phyloP scores from a whole-genome alignment of 2,113 vertebrate species.

The Proterorhinus semilunaris region DNA sequence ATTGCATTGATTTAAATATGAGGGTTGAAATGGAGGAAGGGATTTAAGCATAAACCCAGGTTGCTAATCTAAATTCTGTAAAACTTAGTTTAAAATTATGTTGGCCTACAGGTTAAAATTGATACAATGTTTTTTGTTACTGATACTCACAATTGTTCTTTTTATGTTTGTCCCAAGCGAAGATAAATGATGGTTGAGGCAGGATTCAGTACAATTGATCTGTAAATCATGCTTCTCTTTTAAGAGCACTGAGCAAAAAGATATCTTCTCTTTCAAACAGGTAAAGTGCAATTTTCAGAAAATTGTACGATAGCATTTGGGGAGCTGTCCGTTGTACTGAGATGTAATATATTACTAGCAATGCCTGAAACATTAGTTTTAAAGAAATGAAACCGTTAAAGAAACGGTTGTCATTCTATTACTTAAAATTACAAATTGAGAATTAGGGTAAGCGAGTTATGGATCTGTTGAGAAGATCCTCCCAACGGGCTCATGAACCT shows the following conservation, averaged over 20 bases:
- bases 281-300: not conserved
- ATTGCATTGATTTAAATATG: too few relatives aligned
- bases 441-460: too few relatives aligned
- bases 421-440: too few relatives aligned
- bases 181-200: not conserved
- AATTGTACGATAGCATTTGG: not conserved
- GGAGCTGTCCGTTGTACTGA: not conserved
- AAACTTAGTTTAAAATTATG: too few relatives aligned
- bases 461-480: too few relatives aligned
- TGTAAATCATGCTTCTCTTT: not conserved
- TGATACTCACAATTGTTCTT: not conserved
- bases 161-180: not conserved
- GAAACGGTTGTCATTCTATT: too few relatives aligned
- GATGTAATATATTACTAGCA: not conserved
- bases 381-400: too few relatives aligned
- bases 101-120: not conserved
- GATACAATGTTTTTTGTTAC: not conserved
- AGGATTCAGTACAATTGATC: not conserved
- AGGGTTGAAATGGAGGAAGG: too few relatives aligned
- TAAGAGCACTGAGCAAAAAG: not conserved
- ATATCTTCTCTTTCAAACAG: not conserved
- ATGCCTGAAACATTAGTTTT: constrained; percentile 3
- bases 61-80: too few relatives aligned
- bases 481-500: too few relatives aligned
- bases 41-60: too few relatives aligned